These are phyloP conservation scores for Falco naumanni DNA, from an alignment of 2,797 vertebrate species.

Conservation along the genomic window DNA sequence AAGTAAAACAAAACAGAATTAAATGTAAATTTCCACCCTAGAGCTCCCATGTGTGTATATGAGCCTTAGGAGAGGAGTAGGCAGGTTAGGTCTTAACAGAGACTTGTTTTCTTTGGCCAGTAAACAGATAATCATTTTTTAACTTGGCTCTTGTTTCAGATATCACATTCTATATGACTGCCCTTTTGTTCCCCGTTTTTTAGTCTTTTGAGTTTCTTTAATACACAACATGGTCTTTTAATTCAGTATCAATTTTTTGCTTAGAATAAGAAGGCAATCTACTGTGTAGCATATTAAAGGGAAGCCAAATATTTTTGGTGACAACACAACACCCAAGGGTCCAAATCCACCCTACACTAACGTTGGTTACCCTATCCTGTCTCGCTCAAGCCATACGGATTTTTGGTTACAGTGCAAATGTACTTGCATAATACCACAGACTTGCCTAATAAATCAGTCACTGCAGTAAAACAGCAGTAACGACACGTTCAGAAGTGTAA, in stretches of 20 bases:
- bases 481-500: background rate
- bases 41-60: background rate
- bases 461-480: background rate
- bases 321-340: conserved; percentile 13
- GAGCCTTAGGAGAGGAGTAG: background rate
- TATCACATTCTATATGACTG: conserved; percentile 3
- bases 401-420: conserved; percentile 11
- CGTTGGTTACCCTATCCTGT: background rate
- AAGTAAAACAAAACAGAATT: conserved; percentile 37
- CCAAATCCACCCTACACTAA: background rate
- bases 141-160: conserved; percentile 25
- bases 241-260: background rate
- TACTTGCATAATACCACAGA: too few relatives aligned
- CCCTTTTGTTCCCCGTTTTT: background rate
- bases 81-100: conserved; percentile 15
- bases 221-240: background rate
- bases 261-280: background rate
- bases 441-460: background rate
- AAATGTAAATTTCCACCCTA: conserved; percentile 6
- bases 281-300: background rate
- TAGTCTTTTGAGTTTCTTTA: background rate
- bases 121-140: conserved; percentile 27
- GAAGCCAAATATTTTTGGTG: conserved; percentile 31
- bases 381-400: background rate
- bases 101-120: conserved; percentile 42